phyloP scores from a whole-genome alignment of 2,113 vertebrate genomes.

The Hiodon tergisus region DNA sequence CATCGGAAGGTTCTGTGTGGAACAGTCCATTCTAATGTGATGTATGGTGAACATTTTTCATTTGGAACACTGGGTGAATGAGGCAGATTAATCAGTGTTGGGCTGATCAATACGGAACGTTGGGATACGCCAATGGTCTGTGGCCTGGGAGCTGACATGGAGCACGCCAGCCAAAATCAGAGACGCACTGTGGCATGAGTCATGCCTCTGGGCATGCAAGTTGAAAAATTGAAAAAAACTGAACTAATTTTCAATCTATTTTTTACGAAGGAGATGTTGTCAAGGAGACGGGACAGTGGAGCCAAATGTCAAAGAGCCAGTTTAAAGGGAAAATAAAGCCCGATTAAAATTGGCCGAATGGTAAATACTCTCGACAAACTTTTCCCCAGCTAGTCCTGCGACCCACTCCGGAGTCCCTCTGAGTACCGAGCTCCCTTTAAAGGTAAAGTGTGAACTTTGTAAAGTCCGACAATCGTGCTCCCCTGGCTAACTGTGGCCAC shows the following conservation, averaged over 20 bases:
- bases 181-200: not conserved
- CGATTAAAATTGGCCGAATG: not conserved
- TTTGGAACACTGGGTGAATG: too few relatives aligned
- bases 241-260: slow-evolving; percentile 10
- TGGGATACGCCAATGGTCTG: too few relatives aligned
- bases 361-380: too few relatives aligned
- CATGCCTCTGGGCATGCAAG: not conserved
- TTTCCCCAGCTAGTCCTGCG: too few relatives aligned
- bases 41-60: too few relatives aligned
- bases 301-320: not conserved
- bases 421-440: too few relatives aligned
- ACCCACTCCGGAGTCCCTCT: too few relatives aligned
- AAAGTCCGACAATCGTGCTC: not conserved
- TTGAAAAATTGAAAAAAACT: not conserved
- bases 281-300: slow-evolving; percentile 12
- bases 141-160: not conserved
- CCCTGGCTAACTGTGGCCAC: too few relatives aligned
- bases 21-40: too few relatives aligned
- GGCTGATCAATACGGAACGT: too few relatives aligned
- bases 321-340: not conserved
- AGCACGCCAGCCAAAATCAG: not conserved
- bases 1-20: too few relatives aligned
- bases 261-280: not conserved
- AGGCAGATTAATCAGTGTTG: too few relatives aligned
- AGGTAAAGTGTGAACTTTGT: not conserved